Percentiles rank a stretch among this genome's conserved stretches.
Conservation (phyloP, 2,113 vertebrate species). For the Atherinomorus stipes region DNA sequence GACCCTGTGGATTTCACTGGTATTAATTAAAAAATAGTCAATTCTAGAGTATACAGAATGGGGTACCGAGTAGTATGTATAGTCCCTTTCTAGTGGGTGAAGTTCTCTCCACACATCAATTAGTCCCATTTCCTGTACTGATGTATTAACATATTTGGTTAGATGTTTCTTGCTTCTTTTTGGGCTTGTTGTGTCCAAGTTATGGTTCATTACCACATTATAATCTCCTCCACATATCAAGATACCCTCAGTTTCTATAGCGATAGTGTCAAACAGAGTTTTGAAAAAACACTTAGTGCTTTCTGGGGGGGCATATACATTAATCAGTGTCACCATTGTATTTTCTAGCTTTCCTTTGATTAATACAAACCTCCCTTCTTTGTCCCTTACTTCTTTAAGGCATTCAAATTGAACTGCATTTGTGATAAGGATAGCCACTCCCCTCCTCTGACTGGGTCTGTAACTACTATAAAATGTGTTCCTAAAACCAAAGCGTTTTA, state of each 20-base stretch:
- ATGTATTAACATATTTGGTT: neutral
- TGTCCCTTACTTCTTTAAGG: neutral
- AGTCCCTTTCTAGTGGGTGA: neutral
- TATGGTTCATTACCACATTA: neutral
- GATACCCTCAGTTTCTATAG: neutral
- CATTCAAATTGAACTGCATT: neutral
- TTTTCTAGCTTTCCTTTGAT: neutral
- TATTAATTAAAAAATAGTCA: neutral
- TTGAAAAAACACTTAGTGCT: neutral
- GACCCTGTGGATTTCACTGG: neutral
- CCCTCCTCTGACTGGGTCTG: neutral
- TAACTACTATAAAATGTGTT: conserved; percentile 3
- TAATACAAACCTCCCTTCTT: conserved; percentile 1
- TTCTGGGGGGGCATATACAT: conserved; percentile 1
- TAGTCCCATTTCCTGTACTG: conserved; percentile 1
- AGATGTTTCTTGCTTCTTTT: conserved; percentile 1
- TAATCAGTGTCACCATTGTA: neutral
- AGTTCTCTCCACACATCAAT: neutral
- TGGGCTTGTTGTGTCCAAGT: neutral
- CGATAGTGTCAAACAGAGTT: neutral
- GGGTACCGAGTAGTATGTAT: neutral
- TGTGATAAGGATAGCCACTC: conserved; percentile 3
- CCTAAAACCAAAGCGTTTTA: neutral
- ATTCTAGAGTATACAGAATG: neutral
- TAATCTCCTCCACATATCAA: neutral